Percentiles rank a stretch among this genome's conserved stretches.
Evolutionary conservation across 2,113 vertebrate genomes (phyloP).

Genomic region (Python bivittatus): DNA sequence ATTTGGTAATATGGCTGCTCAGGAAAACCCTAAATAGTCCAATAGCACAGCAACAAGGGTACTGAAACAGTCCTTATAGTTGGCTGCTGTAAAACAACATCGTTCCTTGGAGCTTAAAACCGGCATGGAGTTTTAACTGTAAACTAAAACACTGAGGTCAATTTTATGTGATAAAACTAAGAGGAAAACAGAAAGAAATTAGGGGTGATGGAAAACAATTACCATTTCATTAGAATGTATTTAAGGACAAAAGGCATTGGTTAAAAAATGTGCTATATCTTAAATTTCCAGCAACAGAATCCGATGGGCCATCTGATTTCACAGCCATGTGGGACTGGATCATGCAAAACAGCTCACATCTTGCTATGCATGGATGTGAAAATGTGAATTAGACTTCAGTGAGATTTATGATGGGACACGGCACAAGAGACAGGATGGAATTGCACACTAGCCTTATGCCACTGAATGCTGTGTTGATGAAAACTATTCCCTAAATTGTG

Average conservation of each 20-base stretch:
- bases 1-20: neutral
- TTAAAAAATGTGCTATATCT: neutral
- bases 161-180: neutral
- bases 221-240: neutral
- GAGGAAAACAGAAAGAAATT: neutral
- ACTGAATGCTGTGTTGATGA: neutral
- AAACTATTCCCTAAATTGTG: neutral
- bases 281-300: neutral
- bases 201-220: neutral
- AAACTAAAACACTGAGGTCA: neutral
- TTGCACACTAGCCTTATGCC: neutral
- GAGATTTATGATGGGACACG: neutral
- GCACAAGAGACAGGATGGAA: neutral
- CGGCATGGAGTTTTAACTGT: neutral
- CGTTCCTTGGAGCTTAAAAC: neutral
- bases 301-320: neutral
- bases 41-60: neutral
- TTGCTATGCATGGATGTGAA: neutral
- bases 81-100: neutral
- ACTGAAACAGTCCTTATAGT: neutral
- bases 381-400: neutral
- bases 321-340: neutral
- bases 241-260: no score
- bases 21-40: neutral
- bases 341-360: neutral